phyloP scores from a whole-genome alignment of 2,113 vertebrate species.

The Paracyprichromis sp. region DNA sequence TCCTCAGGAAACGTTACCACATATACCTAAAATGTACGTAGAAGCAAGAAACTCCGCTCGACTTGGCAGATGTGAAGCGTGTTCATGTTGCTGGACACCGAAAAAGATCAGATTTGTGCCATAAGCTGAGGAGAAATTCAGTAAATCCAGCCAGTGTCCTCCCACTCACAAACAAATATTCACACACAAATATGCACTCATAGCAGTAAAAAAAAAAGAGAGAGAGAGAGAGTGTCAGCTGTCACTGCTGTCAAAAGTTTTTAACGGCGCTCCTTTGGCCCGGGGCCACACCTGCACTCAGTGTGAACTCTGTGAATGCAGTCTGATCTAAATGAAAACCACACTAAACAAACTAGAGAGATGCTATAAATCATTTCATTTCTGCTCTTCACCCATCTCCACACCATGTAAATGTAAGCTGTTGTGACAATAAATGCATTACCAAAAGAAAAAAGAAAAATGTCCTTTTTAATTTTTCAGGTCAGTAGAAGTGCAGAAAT shows the following conservation, averaged over 20 bases:
- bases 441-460: constrained; percentile 38
- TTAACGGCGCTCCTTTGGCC: constrained; percentile 18
- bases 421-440: constrained; percentile 89
- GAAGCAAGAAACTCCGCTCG: not conserved
- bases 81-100: not conserved
- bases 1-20: constrained; percentile 57
- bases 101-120: not conserved
- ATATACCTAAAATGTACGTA: not conserved
- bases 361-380: constrained; percentile 40
- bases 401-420: constrained; percentile 85
- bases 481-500: not conserved
- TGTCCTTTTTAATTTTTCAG: not conserved
- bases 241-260: constrained; percentile 27
- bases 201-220: not conserved
- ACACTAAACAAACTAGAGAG: not conserved
- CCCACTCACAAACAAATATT: constrained; percentile 7
- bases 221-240: not conserved
- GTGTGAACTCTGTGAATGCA: constrained; percentile 44
- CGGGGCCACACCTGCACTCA: constrained; percentile 41
- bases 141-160: constrained; percentile 19
- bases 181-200: constrained; percentile 7
- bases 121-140: not conserved
- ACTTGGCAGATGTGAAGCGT: not conserved
- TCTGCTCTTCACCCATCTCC: constrained; percentile 75
- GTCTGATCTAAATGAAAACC: constrained; percentile 5